Evolutionary conservation across 2,888 invertebrate genomes (phyloP).

Genomic region (Eupithecia abbreviata): DNA sequence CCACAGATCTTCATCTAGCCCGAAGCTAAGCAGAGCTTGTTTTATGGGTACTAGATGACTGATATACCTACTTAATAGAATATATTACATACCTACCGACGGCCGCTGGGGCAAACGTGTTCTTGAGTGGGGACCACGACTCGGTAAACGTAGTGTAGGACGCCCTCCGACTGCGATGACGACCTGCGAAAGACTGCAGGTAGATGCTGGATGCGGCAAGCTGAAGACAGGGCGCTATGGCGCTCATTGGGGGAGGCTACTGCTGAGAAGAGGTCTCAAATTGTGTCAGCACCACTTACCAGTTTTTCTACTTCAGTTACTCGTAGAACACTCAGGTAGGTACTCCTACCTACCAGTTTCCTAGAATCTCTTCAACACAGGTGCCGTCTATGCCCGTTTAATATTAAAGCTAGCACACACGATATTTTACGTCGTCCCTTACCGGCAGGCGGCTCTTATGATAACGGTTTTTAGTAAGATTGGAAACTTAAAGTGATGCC

Average conservation of each 20-base stretch:
- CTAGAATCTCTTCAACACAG: slow-evolving; percentile 9
- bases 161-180: too few relatives aligned
- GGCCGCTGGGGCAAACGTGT: too few relatives aligned
- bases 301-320: not conserved
- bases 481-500: slow-evolving; percentile 55
- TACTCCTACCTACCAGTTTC: not conserved
- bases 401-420: slow-evolving; percentile 62
- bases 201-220: too few relatives aligned
- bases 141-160: too few relatives aligned
- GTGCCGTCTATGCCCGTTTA: slow-evolving; percentile 58
- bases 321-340: not conserved
- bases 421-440: slow-evolving; percentile 63
- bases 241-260: not conserved
- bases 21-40: too few relatives aligned
- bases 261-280: not conserved
- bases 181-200: too few relatives aligned
- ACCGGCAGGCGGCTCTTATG: slow-evolving; percentile 58
- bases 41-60: too few relatives aligned
- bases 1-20: too few relatives aligned
- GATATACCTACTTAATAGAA: too few relatives aligned
- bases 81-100: too few relatives aligned
- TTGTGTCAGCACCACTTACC: not conserved
- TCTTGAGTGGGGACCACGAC: too few relatives aligned
- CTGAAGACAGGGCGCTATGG: too few relatives aligned
- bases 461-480: slow-evolving; percentile 64